phyloP scores from a whole-genome alignment of 1,140 invertebrate species.

The Holcopasites calliopsidis region DNA sequence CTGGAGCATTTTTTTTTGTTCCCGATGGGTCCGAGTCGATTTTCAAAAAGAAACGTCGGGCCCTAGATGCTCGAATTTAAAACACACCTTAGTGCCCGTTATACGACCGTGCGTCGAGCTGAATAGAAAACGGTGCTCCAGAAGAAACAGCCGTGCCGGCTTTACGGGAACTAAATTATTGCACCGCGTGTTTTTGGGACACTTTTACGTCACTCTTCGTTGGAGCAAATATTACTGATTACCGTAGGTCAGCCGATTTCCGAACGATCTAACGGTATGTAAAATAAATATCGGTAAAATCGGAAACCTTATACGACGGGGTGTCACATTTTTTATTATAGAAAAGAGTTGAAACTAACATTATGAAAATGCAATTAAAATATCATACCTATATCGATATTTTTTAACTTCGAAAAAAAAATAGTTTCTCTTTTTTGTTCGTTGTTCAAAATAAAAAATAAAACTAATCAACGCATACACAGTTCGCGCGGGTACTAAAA shows the following conservation, averaged over 20 bases:
- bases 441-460: neutral
- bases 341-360: too few relatives aligned
- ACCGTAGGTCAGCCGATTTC: too few relatives aligned
- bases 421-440: too few relatives aligned
- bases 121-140: neutral
- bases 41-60: neutral
- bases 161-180: neutral
- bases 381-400: too few relatives aligned
- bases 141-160: neutral
- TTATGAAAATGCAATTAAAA: too few relatives aligned
- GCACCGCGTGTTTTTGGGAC: neutral
- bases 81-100: neutral
- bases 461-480: neutral
- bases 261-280: too few relatives aligned
- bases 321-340: too few relatives aligned
- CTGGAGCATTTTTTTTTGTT: slow-evolving; percentile 30
- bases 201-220: neutral
- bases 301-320: too few relatives aligned
- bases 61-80: neutral
- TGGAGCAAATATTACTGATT: neutral
- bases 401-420: too few relatives aligned
- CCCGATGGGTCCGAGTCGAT: neutral
- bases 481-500: neutral
- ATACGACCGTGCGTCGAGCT: neutral
- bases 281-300: too few relatives aligned